A percentile compares a stretch with the other conserved stretches of the same genome.
These are phyloP conservation scores for Ficedula albicollis DNA, from an alignment of 2,797 vertebrate genomes.

Conservation along the genomic window DNA sequence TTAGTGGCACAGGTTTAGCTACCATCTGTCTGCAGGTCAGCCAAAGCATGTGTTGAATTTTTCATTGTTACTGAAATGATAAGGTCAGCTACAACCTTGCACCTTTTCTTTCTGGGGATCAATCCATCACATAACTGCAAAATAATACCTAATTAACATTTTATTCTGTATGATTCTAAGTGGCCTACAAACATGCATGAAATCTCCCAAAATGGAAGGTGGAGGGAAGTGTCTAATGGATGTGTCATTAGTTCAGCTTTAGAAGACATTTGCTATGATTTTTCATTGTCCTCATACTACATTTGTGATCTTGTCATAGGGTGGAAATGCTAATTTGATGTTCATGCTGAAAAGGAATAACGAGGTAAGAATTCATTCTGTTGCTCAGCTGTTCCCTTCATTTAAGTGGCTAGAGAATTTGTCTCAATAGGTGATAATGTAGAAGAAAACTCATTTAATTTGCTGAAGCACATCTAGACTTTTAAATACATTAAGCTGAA, in stretches of 20 bases:
- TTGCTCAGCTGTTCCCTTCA: conserved; percentile 11
- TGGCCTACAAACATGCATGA: neutral
- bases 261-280: neutral
- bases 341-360: conserved; percentile 92
- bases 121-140: neutral
- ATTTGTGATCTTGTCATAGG: conserved; percentile 77
- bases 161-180: neutral
- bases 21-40: conserved; percentile 39
- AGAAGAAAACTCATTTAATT: conserved; percentile 37
- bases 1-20: neutral
- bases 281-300: conserved; percentile 24
- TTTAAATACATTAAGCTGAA: conserved; percentile 47
- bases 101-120: neutral
- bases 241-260: neutral
- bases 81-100: neutral
- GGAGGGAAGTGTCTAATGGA: neutral
- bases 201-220: neutral
- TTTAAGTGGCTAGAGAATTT: conserved; percentile 37
- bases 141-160: conserved; percentile 7
- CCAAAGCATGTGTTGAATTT: conserved; percentile 33
- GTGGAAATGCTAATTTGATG: conserved; percentile 88
- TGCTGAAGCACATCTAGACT: neutral
- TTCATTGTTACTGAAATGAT: neutral
- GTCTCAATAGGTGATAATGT: conserved; percentile 51
- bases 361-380: conserved; percentile 83